Percentiles rank a stretch among this genome's conserved stretches.
phyloP scores from a whole-genome alignment of 2,888 invertebrate species.

The Azorinus chamasolen region DNA sequence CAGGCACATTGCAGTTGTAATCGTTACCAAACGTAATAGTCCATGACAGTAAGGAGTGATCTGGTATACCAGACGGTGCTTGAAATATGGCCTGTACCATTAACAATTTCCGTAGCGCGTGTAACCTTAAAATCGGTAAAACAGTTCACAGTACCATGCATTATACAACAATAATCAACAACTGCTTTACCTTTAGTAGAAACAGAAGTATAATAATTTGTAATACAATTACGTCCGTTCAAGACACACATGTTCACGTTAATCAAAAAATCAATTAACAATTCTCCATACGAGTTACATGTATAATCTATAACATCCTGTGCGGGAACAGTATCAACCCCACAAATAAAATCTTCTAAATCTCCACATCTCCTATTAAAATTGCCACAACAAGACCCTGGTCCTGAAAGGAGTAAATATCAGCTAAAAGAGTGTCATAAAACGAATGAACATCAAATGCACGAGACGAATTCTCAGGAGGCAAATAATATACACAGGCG shows the following conservation, averaged over 20 bases:
- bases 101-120: conserved; percentile 1
- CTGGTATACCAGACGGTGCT: conserved; percentile 2
- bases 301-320: not conserved
- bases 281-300: not conserved
- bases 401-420: not conserved
- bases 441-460: not conserved
- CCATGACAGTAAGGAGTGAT: conserved; percentile 3
- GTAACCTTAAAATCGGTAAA: conserved; percentile 23
- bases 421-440: not conserved
- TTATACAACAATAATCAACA: conserved; percentile 15
- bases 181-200: not conserved
- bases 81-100: not conserved
- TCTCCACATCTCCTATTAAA: conserved; percentile 3
- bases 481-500: not conserved
- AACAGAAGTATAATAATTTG: conserved; percentile 4
- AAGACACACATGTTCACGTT: not conserved
- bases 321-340: not conserved
- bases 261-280: conserved; percentile 2
- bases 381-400: not conserved
- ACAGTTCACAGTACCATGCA: not conserved
- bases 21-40: not conserved
- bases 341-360: not conserved
- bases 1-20: no score
- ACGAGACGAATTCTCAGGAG: conserved; percentile 4
- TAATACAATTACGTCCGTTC: conserved; percentile 3